These are phyloP conservation scores for Acanthococcus lagerstroemiae DNA, from an alignment of 2,888 invertebrate species.

Conservation along the genomic window DNA sequence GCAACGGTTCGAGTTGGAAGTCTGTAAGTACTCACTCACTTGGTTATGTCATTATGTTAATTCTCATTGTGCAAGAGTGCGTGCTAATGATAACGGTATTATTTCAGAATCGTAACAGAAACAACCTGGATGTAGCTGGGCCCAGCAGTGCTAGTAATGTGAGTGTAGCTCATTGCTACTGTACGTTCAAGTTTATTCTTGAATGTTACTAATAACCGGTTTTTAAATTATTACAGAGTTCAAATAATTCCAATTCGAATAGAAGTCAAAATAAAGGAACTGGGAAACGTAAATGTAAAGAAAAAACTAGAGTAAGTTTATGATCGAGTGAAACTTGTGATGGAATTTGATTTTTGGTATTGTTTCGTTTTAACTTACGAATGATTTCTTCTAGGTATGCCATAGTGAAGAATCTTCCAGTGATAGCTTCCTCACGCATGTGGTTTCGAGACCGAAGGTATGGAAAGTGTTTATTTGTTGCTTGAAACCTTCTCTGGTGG, in stretches of 20 bases:
- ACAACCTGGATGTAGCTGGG: neutral
- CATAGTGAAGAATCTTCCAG: constrained; percentile 9
- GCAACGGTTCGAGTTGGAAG: too few relatives aligned
- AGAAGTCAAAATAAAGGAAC: neutral
- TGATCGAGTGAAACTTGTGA: neutral
- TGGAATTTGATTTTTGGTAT: neutral
- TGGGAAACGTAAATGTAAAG: constrained; percentile 11
- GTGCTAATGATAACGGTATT: neutral
- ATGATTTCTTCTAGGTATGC: neutral
- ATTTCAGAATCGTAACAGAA: neutral
- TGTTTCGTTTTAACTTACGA: neutral
- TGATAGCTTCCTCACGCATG: neutral
- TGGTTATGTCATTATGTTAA: too few relatives aligned
- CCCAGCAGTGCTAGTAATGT: constrained; percentile 11
- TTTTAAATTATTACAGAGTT: neutral
- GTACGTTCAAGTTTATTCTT: neutral
- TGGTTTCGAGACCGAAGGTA: too few relatives aligned
- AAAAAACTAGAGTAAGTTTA: neutral
- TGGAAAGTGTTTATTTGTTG: too few relatives aligned
- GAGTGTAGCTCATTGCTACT: neutral
- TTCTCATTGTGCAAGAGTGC: too few relatives aligned
- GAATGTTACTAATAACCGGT: neutral
- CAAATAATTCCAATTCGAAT: neutral
- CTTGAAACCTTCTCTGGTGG: too few relatives aligned
- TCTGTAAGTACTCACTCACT: too few relatives aligned